Evolutionary conservation across 2,888 invertebrate species (phyloP), one percentile per base, ranked within the genome.

Genomic region (Notodonta dromedarius): DNA sequence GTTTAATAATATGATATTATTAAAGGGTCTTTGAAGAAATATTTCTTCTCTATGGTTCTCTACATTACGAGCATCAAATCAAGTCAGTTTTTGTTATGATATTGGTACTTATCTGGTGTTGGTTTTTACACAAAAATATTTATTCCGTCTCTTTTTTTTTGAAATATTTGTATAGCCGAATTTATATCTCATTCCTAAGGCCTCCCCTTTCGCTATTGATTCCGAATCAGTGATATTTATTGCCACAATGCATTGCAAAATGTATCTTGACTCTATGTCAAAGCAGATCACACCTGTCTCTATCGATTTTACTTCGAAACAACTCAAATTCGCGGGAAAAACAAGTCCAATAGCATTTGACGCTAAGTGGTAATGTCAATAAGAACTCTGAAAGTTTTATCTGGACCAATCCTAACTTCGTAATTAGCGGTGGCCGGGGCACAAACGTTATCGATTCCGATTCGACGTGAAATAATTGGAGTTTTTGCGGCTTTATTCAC

Each of bases 401-500:
- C 81, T 71, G 65, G 70, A 64, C 70, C 80, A 66, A 77, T 80
- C 71, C 71, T 71, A 74, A 80, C 76, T 80, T 80, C 67, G 63
- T 78, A 79, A 80, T 79, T 79, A 79, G 76, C 77, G 65, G 65
- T 53, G 66, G 63, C 67, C 66, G 59, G 57, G 63, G 69, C 67
- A 73, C 74, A 70, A 69, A 66, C 70, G 66, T 73, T 76, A 77
- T 78, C 77, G 70, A 62, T 64, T 73, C 65, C 65, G 69, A 70
- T 69, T 73, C 75, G 73, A 76, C 70, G 70, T 72, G 69, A 70
- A 73, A 77, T 74, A 74, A 77, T 77, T 77, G 72, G 70, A 73
- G 64, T 72, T 77, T 74, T 67, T 69, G 66, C 60, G 64, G 14
- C 24, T 14, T 16, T 12, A 16, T 48, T 8, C 39, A 50, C 58